Base-by-base conservation (phyloP, 1,140 invertebrate genomes). In the Stegodyphus dumicola region DNA sequence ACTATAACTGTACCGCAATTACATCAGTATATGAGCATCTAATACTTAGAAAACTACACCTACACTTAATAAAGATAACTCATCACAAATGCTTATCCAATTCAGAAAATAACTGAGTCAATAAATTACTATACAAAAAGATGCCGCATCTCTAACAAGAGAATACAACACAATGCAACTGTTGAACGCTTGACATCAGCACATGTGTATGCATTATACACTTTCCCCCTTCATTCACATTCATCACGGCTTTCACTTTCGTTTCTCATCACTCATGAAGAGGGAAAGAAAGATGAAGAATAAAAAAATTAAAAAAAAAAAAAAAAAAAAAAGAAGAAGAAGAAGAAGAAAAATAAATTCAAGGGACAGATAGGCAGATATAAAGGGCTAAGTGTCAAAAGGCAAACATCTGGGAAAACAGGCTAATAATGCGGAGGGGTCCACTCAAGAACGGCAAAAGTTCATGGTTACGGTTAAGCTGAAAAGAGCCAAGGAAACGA, bases 401-500 rank as follows among this genome's bases (percentile, higher is more conserved):
- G 77, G 66, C 65, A 70, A n/a, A 69, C 77, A 79, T 79, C 77
- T 79, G 77, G 77, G 18, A 79, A 79, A 79, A 79, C 77, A 79
- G 77, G 51, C 77, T 79, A 79, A 79, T 79, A 79, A 79, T 53
- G 77, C 9, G 66, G 65, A 51, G 52, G 51, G 66, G 51, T 48
- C 52, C 52, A 70, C 77, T 77, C 66, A 64, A 77, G 76, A 3
- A 33, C 9, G 52, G 77, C 33, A 65, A 18, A 56, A n/a, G 70
- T 54, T 51, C 15, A 13, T 6, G 33, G 33, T 33, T 33, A 3
- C 33, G 33, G 33, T 33, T 33, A 33, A 33, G 3, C 33, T 33
- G 33, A 33, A 33, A 33, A 33, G 33, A 33, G 33, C 33, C 33
- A 33, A 33, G 33, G 33, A 33, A 33, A 33, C 33, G 33, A 33